Conservation (phyloP, 1,140 invertebrate genomes). For the Drosophila arizonae region DNA sequence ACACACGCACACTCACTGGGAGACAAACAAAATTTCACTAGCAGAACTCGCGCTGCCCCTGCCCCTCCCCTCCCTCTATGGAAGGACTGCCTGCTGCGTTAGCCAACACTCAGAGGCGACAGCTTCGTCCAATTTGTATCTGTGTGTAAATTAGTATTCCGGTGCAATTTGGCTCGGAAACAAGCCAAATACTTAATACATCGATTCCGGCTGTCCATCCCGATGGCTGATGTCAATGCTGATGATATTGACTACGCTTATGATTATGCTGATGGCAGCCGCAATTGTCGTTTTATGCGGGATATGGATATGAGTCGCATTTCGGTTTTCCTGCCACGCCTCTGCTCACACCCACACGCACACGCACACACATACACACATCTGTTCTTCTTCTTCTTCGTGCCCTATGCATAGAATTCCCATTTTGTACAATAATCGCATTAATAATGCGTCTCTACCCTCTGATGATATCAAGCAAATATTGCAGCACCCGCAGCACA, state of each 20-base stretch:
- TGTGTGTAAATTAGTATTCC: slow-evolving; percentile 75
- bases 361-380: neutral
- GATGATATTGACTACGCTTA: slow-evolving; percentile 22
- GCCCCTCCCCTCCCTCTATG: neutral
- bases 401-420: slow-evolving; percentile 40
- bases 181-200: slow-evolving; percentile 52
- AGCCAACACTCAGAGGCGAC: slow-evolving; percentile 48
- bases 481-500: slow-evolving; percentile 42
- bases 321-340: slow-evolving; percentile 44
- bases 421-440: slow-evolving; percentile 68
- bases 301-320: slow-evolving; percentile 41
- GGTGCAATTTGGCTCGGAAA: slow-evolving; percentile 74
- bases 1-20: slow-evolving; percentile 15
- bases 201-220: slow-evolving; percentile 46
- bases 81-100: slow-evolving; percentile 54
- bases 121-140: slow-evolving; percentile 74
- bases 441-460: slow-evolving; percentile 63
- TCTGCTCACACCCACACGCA: no score
- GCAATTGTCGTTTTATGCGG: slow-evolving; percentile 56
- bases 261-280: slow-evolving; percentile 33
- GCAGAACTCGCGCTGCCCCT: neutral
- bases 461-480: slow-evolving; percentile 18
- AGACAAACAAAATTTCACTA: slow-evolving; percentile 61
- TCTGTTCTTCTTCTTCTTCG: neutral
- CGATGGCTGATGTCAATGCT: slow-evolving; percentile 2